These are phyloP conservation scores for Dasypus novemcinctus DNA, from an alignment of 2,113 vertebrate genomes.

Conservation along the genomic window DNA sequence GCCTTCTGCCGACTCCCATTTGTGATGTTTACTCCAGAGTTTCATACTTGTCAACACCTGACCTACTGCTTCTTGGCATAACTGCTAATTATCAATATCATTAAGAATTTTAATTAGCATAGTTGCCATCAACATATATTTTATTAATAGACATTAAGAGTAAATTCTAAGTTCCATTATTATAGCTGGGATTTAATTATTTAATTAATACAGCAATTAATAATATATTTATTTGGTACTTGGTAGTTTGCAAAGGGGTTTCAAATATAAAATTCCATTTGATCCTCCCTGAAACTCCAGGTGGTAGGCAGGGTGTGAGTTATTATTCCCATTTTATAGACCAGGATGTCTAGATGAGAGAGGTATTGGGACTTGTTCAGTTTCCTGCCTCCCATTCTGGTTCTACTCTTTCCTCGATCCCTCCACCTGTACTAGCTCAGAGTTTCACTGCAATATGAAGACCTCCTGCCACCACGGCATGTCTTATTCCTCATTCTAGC, in stretches of 20 bases:
- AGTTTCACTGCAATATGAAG: background rate
- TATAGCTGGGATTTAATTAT: slow-evolving; percentile 68
- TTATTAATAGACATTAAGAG: slow-evolving; percentile 71
- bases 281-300: slow-evolving; percentile 69
- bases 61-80: slow-evolving; percentile 55
- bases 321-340: slow-evolving; percentile 24
- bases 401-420: background rate
- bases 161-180: slow-evolving; percentile 71
- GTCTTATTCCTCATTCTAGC: background rate
- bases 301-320: background rate
- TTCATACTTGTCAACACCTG: slow-evolving; percentile 31
- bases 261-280: slow-evolving; percentile 67
- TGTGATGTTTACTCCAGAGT: slow-evolving; percentile 42
- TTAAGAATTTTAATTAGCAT: slow-evolving; percentile 59
- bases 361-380: background rate
- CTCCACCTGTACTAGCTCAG: background rate
- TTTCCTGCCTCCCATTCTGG: background rate
- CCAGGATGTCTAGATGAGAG: background rate
- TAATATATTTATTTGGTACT: slow-evolving; percentile 65
- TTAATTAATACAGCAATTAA: slow-evolving; percentile 74
- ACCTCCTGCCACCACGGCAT: rapidly evolving
- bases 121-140: slow-evolving; percentile 59
- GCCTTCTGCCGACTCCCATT: slow-evolving; percentile 19
- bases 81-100: slow-evolving; percentile 66
- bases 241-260: slow-evolving; percentile 67